phyloP scores from a whole-genome alignment of 2,888 invertebrate genomes.

The Herminia tarsipennalis region DNA sequence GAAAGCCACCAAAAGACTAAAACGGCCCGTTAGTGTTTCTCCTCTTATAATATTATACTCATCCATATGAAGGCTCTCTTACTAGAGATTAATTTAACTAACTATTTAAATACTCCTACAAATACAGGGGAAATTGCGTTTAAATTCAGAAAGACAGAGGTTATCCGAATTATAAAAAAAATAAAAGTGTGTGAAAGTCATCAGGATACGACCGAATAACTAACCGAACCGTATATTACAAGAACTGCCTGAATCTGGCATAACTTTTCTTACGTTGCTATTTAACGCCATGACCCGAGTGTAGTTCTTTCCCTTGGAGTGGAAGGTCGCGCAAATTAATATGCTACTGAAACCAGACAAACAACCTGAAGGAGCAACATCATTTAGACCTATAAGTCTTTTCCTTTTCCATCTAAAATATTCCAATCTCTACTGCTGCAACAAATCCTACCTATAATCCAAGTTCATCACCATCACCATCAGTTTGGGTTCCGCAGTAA shows the following conservation, averaged over 20 bases:
- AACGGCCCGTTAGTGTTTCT: not conserved
- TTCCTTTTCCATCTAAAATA: no score
- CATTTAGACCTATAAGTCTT: no score
- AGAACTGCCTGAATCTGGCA: conserved; percentile 9
- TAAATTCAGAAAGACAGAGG: not conserved
- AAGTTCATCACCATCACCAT: no score
- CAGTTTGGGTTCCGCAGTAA: no score
- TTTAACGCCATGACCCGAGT: not conserved
- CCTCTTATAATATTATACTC: conserved; percentile 11
- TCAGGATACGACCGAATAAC: no score
- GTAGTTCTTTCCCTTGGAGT: not conserved
- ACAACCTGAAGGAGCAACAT: conserved; percentile 16
- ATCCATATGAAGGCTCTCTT: no score
- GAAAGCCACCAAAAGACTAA: conserved; percentile 17
- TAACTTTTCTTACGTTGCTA: conserved; percentile 15
- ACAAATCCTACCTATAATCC: no score
- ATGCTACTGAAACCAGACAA: conserved; percentile 11
- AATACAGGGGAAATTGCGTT: not conserved
- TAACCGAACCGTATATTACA: conserved; percentile 4
- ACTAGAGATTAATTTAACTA: no score
- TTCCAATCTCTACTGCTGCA: no score
- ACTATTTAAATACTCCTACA: no score
- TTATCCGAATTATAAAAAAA: no score
- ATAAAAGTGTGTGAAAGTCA: no score
- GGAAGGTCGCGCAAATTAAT: conserved; percentile 3